Evolutionary conservation across 1,140 invertebrate genomes (phyloP).

Genomic region (Apolygus lucorum): DNA sequence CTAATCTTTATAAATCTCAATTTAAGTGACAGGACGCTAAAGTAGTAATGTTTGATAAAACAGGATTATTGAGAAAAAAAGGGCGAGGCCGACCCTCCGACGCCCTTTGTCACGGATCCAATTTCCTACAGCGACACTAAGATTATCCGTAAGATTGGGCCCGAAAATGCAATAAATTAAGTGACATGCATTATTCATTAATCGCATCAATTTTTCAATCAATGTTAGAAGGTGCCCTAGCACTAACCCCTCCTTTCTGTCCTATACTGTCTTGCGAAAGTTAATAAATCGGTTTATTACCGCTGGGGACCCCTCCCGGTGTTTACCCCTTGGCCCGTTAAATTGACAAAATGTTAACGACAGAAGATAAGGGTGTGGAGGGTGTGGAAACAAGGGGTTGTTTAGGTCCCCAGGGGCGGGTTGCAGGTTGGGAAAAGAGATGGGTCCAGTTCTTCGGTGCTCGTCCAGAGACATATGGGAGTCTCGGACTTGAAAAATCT

Average conservation of each 20-base stretch:
- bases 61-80: background rate
- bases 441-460: background rate
- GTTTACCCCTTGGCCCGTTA: background rate
- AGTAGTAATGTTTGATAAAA: background rate
- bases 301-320: background rate
- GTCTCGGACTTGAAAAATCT: background rate
- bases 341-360: slow-evolving; percentile 1
- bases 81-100: background rate
- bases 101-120: background rate
- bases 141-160: background rate
- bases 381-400: background rate
- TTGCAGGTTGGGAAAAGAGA: too few species aligned
- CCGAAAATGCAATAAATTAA: background rate
- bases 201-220: slow-evolving; percentile 1
- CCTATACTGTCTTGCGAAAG: background rate
- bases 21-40: too few species aligned
- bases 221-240: background rate
- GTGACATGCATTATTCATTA: slow-evolving; percentile 1
- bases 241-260: background rate
- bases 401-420: too few species aligned
- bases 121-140: background rate
- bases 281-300: slow-evolving; percentile 2
- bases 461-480: background rate
- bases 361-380: background rate
- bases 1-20: too few species aligned